These are phyloP conservation scores for Pogonus chalceus DNA, from an alignment of 1,140 invertebrate species.

Conservation along the genomic window DNA sequence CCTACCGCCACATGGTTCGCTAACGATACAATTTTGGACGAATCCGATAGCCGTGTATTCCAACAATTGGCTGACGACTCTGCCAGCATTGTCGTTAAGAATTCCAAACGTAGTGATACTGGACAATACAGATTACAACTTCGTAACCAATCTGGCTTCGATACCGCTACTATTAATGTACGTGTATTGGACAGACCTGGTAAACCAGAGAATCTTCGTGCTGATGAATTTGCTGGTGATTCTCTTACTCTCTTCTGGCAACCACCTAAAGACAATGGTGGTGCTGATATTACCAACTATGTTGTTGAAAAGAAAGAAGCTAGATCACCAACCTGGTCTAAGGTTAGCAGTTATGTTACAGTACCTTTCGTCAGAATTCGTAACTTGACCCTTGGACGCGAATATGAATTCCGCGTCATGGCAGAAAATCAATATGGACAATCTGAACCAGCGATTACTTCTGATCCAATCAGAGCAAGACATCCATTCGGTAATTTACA, in stretches of 20 bases:
- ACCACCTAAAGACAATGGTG: constrained; percentile 91
- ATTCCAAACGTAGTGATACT: constrained; percentile 80
- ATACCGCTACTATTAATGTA: constrained; percentile 88
- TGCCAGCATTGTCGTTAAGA: constrained; percentile 82
- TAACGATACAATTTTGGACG: constrained; percentile 68
- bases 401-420: constrained; percentile 96
- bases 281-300: constrained; percentile 92
- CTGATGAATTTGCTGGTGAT: constrained; percentile 92
- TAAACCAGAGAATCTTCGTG: constrained; percentile 76
- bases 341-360: constrained; percentile 85
- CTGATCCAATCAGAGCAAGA: constrained; percentile 82
- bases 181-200: constrained; percentile 85
- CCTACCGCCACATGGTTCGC: constrained; percentile 89
- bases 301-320: constrained; percentile 90
- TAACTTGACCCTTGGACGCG: constrained; percentile 79
- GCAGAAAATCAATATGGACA: constrained; percentile 95
- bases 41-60: constrained; percentile 65
- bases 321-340: constrained; percentile 71
- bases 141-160: constrained; percentile 89
- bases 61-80: constrained; percentile 79
- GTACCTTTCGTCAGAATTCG: constrained; percentile 80
- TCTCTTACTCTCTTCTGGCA: constrained; percentile 92
- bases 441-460: constrained; percentile 81
- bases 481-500: constrained; percentile 78
- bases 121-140: constrained; percentile 89